These are phyloP conservation scores for Labeo catla DNA, from an alignment of 2,113 vertebrate genomes.

Conservation along the genomic window DNA sequence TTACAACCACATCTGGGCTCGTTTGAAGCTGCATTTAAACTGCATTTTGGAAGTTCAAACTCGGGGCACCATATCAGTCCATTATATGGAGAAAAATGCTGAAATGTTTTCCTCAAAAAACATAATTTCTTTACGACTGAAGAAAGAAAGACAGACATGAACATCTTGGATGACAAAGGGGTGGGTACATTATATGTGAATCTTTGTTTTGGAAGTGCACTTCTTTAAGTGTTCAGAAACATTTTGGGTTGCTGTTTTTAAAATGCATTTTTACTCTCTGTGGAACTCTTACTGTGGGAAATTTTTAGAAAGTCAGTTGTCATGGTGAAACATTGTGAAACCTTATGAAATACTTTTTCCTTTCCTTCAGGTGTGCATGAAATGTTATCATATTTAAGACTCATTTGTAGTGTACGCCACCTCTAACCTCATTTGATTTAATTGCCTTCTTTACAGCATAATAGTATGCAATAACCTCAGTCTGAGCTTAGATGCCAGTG, in stretches of 20 bases:
- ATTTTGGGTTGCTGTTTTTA: neutral
- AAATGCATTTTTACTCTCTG: neutral
- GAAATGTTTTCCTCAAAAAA: no score
- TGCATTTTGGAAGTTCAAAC: no score
- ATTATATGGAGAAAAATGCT: no score
- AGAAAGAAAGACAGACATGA: no score
- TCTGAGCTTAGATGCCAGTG: neutral
- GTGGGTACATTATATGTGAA: no score
- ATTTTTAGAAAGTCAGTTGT: neutral
- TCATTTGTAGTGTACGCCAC: neutral
- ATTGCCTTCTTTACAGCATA: neutral
- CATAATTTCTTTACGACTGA: no score
- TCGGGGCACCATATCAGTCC: no score
- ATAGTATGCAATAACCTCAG: neutral
- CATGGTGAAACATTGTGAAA: neutral
- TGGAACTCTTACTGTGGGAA: neutral
- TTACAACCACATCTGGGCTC: no score
- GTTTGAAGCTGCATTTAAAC: no score
- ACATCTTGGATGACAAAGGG: no score
- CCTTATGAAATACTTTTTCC: neutral
- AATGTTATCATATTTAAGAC: neutral
- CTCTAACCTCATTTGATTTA: conserved; percentile 2
- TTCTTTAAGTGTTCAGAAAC: no score
- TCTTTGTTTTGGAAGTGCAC: no score
- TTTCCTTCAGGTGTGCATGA: neutral